Evolutionary conservation across 1,140 invertebrate genomes (phyloP).

Genomic region (Globodera ellingtonae): DNA sequence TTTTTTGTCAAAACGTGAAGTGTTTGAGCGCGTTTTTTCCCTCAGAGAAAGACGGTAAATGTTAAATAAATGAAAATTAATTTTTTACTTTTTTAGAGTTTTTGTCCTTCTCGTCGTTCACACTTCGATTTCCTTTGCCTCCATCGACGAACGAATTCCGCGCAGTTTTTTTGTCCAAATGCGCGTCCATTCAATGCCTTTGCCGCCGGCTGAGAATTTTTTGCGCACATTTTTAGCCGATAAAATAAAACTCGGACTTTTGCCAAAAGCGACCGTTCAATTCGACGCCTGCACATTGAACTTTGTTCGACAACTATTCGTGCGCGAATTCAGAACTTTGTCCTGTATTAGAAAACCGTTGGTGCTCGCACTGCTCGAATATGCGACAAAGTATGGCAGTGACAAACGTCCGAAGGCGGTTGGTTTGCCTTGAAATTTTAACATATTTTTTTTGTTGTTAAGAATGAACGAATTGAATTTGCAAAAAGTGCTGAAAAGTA

Average conservation of each 20-base stretch:
- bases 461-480: not conserved
- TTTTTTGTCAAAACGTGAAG: not conserved
- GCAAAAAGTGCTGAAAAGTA: not conserved
- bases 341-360: constrained; percentile 1
- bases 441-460: not conserved
- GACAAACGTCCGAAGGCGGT: not conserved
- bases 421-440: not conserved
- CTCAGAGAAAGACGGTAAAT: not conserved
- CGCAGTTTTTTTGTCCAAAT: constrained; percentile 2
- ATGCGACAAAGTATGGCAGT: not conserved
- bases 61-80: not conserved
- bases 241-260: constrained; percentile 7
- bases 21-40: not conserved
- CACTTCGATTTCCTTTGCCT: constrained; percentile 24
- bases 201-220: constrained; percentile 5
- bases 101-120: not conserved
- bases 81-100: not conserved
- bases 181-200: not conserved
- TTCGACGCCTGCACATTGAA: constrained; percentile 1
- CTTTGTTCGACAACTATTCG: not conserved
- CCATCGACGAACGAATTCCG: constrained; percentile 13
- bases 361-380: constrained; percentile 11
- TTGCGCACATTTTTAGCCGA: not conserved
- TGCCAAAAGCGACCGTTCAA: not conserved
- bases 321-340: constrained; percentile 3